These are phyloP conservation scores for Chrysotoxum bicinctum DNA, from an alignment of 2,888 invertebrate species.

Conservation along the genomic window DNA sequence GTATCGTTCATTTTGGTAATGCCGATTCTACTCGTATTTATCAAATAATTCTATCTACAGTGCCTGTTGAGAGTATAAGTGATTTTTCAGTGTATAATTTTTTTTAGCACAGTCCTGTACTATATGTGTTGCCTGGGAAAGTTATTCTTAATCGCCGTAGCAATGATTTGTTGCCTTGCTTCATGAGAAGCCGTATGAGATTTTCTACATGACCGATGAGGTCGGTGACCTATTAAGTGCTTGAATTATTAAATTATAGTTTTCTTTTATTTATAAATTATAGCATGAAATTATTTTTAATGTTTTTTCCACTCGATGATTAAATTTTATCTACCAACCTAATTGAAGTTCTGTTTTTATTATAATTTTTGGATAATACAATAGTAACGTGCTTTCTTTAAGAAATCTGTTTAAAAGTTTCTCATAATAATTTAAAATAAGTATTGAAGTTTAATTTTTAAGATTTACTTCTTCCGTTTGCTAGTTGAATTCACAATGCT, in stretches of 20 bases:
- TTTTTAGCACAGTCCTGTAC: not conserved
- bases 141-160: not conserved
- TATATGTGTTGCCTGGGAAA: not conserved
- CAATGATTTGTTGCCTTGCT: slow-evolving; percentile 5
- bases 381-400: not conserved
- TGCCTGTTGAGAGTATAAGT: too few relatives aligned
- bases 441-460: not conserved
- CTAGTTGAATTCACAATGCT: not conserved
- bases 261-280: not conserved
- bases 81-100: too few relatives aligned
- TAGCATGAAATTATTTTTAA: not conserved
- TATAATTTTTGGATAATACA: not conserved
- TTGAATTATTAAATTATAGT: slow-evolving; percentile 13
- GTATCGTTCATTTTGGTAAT: too few relatives aligned
- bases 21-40: too few relatives aligned
- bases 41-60: too few relatives aligned
- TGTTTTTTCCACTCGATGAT: not conserved
- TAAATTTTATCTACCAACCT: not conserved
- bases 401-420: not conserved
- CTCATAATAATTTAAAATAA: not conserved
- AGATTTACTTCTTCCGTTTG: not conserved
- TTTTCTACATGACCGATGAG: not conserved
- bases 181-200: slow-evolving; percentile 8
- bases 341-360: not conserved
- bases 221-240: slow-evolving; percentile 1